phyloP scores from a whole-genome alignment of 1,140 invertebrate genomes.

The Hylaeus volcanicus region DNA sequence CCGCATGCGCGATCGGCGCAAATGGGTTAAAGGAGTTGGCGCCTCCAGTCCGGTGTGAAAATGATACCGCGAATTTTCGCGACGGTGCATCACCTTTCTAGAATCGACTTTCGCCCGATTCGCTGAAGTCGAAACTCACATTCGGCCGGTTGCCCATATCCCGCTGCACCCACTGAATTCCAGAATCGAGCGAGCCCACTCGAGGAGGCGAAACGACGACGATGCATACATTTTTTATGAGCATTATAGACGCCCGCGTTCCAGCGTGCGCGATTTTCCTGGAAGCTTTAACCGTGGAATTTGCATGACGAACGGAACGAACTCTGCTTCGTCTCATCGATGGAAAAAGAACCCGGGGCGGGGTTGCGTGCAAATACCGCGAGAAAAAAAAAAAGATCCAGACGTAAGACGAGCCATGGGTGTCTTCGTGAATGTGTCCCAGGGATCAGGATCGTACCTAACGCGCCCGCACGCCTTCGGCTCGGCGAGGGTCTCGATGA shows the following conservation, averaged over 20 bases:
- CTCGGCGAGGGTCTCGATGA: not conserved
- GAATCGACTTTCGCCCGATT: constrained; percentile 40
- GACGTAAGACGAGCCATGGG: constrained; percentile 50
- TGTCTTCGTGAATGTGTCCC: constrained; percentile 37
- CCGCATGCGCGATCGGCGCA: too few relatives aligned
- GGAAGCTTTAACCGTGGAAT: constrained; percentile 52
- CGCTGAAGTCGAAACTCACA: constrained; percentile 51
- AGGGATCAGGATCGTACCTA: constrained; percentile 41
- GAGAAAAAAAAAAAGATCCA: constrained; percentile 15
- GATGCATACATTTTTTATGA: constrained; percentile 47
- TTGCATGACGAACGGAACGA: constrained; percentile 54
- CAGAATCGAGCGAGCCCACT: constrained; percentile 42
- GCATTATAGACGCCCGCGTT: constrained; percentile 41
- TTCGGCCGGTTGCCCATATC: constrained; percentile 18
- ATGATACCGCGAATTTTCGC: constrained; percentile 4
- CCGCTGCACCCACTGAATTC: constrained; percentile 49
- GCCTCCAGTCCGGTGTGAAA: constrained; percentile 1
- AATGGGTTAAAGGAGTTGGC: too few relatives aligned
- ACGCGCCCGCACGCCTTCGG: constrained; percentile 7
- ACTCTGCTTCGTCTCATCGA: constrained; percentile 1
- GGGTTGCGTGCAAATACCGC: constrained; percentile 47
- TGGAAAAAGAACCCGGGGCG: constrained; percentile 28
- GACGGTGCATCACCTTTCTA: not conserved
- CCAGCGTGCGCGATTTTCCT: constrained; percentile 55
- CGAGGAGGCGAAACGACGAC: constrained; percentile 33